phyloP scores from a whole-genome alignment of 1,140 invertebrate genomes.

The Orius insidiosus region DNA sequence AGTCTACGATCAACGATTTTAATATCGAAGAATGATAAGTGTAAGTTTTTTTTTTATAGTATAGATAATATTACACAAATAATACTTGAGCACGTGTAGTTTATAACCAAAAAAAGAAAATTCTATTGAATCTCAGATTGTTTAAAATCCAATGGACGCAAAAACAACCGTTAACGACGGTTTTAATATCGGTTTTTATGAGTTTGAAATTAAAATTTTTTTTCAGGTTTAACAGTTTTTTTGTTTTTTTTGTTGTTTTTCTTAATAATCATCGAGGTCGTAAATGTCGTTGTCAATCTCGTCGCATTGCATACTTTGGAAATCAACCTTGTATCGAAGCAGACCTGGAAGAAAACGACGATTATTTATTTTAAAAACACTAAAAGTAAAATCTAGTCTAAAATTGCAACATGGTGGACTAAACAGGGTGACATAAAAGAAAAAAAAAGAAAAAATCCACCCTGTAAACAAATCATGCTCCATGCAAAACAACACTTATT shows the following conservation, averaged over 20 bases:
- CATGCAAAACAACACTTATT: conserved; percentile 26
- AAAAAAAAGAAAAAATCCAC: conserved; percentile 21
- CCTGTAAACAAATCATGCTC: conserved; percentile 26
- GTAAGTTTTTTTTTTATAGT: too few species aligned
- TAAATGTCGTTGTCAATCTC: conserved; percentile 69
- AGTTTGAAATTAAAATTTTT: too few species aligned
- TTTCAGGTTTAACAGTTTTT: too few species aligned
- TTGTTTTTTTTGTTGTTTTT: not conserved
- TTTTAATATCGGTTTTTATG: too few species aligned
- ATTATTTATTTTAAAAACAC: conserved; percentile 5
- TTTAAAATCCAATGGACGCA: too few species aligned
- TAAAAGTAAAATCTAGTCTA: not conserved
- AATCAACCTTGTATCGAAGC: conserved; percentile 96
- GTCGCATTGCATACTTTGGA: conserved; percentile 87
- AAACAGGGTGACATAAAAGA: not conserved
- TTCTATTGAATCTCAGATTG: too few species aligned
- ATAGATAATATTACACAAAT: too few species aligned
- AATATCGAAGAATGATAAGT: too few species aligned
- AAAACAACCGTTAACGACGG: too few species aligned
- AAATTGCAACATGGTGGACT: not conserved
- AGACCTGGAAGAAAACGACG: conserved; percentile 51
- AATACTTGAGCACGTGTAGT: too few species aligned
- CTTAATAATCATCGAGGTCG: conserved; percentile 87
- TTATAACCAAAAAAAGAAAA: too few species aligned
- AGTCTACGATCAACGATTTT: too few species aligned